Evolutionary conservation across 1,140 invertebrate genomes (phyloP).

Genomic region (Scaptomyza montana): DNA sequence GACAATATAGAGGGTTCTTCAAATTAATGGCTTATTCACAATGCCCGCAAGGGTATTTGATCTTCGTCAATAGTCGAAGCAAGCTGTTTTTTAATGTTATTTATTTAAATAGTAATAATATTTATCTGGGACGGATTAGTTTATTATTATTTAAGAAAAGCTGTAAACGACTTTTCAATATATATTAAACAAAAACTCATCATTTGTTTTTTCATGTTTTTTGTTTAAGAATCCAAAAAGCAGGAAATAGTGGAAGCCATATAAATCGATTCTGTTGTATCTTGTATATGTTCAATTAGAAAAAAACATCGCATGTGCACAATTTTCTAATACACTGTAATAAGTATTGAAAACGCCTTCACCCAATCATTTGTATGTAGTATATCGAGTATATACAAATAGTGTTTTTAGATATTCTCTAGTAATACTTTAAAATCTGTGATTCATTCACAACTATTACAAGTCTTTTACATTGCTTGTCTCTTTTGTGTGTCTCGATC

Average conservation of each 20-base stretch:
- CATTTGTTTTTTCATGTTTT: not conserved
- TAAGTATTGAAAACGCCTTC: slow-evolving; percentile 9
- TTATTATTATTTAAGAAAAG: slow-evolving; percentile 40
- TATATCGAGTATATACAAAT: not conserved
- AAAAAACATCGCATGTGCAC: not conserved
- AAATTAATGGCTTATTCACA: no score
- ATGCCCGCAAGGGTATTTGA: slow-evolving; percentile 2
- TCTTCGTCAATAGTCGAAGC: slow-evolving; percentile 10
- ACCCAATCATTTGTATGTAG: slow-evolving; percentile 14
- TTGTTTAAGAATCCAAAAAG: not conserved
- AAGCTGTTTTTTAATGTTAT: not conserved
- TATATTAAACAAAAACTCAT: not conserved
- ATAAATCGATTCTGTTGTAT: not conserved
- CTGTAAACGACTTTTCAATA: slow-evolving; percentile 12
- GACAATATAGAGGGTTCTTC: not conserved
- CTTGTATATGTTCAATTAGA: no score
- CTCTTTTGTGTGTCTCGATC: slow-evolving; percentile 16
- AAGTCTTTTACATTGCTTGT: slow-evolving; percentile 15
- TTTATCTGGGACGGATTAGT: slow-evolving; percentile 59
- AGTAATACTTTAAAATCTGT: slow-evolving; percentile 65
- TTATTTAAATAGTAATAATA: not conserved
- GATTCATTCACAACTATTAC: slow-evolving; percentile 7
- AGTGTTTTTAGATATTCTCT: slow-evolving; percentile 41
- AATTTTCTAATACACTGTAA: not conserved
- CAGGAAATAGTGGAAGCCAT: slow-evolving; percentile 14